Base-by-base conservation (phyloP, 2,113 vertebrate species). In the Rhinolophus sinicus region DNA sequence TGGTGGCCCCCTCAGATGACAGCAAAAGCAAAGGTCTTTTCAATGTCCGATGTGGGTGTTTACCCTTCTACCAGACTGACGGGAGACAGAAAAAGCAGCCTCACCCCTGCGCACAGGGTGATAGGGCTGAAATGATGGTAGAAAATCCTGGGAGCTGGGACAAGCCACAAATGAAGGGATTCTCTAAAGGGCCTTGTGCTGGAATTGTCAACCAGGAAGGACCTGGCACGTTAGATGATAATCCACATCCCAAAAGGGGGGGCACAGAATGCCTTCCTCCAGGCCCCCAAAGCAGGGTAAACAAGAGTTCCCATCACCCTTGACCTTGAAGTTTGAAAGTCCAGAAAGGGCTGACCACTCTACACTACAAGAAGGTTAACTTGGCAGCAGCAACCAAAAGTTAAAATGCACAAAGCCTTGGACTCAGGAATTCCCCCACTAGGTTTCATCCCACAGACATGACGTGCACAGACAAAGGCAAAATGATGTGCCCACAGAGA, bases 131-230 rank as follows among this genome's bases (percentile, higher is more conserved):
- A 30, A 16, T 4, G 44, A 22, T 2, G 2, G 58, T 4, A 15
- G 26, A 35, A 58, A 69, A 9, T 5, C n/a, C 40, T 1, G 3
- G 54, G 47, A 47, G 18, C 54, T 10, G 52, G 52, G 50, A 6
- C 28, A 8, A 78, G 40, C 33, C 33, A 22, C 0, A 1, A 40
- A 19, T 5, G 26, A 54, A 18, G 44, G 13, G 13, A 15, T 13
- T 30, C 40, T 64, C 44, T 8, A 12, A 14, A 21, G 0, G 16
- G 62, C 52, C 11, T 26, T 11, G 5, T 1, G 21, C 3, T 12
- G 64, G 33, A 21, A 28, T 1, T 33, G 38, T 47, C 52, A 30
- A 47, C 50, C 4, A 28, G 22, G 65, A 52, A 19, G 50, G 38
- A 24, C 16, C 76, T 21, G 26, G 47, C 22, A 1, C 3, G 2